Evolutionary conservation across 2,797 vertebrate genomes (phyloP), one percentile per base, ranked within the genome.

Genomic region (Acanthiza pusilla): DNA sequence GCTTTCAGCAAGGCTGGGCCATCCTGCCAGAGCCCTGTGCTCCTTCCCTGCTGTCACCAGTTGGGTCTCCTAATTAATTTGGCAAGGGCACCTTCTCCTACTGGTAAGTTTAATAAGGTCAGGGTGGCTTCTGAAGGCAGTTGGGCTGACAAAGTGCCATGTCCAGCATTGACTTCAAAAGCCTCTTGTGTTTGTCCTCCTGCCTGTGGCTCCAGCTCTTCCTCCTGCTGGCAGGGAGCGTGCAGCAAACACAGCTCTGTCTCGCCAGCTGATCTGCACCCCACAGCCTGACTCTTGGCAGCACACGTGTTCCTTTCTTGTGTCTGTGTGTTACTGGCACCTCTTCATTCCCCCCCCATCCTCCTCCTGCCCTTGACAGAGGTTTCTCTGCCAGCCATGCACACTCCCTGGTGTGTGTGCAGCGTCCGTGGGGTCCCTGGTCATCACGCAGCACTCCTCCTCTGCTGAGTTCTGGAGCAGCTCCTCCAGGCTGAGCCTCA

Each of bases 61-160:
- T 75, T 82, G 71, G 81, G 60, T 95, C 51, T 83, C 47, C 13
- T 91, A 93, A 95, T 91, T 91, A 81, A 89, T 93, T 89, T 95
- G 92, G 93, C 92, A 89, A 77, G 66, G 68, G 4, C 17, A 5
- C 19, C 32, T 92, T 63, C 36, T 79, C 83, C 88, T 92, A 19
- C 73, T 1, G 2, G 12, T 68, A 62, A 25, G 17, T 67, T 87
- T 95, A 83, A 86, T 89, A 86, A 89, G 55, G 58, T 16, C 82
- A 66, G 30, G 13, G 48, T 66, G 43, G 45, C 48, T 83, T 82
- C 29, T 80, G 75, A 45, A 92, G 58, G 62, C 85, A 22, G 38
- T 45, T 89, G 70, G 71, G 40, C 79, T 78, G 62, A 38, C 36
- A 85, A 54, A 91, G 23, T 1, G 0, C 43, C 1, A 0, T 15